Base-by-base conservation (phyloP, 2,888 invertebrate species). In the Sicus ferrugineus region DNA sequence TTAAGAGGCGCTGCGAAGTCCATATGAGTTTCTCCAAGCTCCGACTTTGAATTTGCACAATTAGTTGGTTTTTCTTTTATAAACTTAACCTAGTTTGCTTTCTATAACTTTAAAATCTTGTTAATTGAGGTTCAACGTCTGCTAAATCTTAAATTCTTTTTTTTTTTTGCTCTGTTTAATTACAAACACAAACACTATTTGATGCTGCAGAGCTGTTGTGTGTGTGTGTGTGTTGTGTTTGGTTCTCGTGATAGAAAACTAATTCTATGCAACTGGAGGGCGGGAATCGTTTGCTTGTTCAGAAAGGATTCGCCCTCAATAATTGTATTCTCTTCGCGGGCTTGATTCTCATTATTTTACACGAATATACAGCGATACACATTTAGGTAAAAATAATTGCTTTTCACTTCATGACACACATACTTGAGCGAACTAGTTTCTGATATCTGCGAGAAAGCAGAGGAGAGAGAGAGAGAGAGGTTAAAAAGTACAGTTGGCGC, bases 231-330 rank as follows among this genome's bases (percentile, higher is more conserved):
- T 66, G 48, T 54, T 68, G 2, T 67, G 59, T 71, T 61, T 72
- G 42, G 70, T 46, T 72, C 64, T 50, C 70, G 50, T 50, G 6
- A 50, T 65, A 21, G 28, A 68, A 66, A 70, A 71, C 67, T 71
- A 73, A 62, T 72, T 74, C 71, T 69, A 72, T 68, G 74, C 75
- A 76, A 74, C 72, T 76, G 75, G 75, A 81, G 81, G 81, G 81
- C 81, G 83, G 83, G 83, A 81, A 82, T 81, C 79, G 80, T 74
- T 81, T 81, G 70, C 73, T 71, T 19, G 34, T 58, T 59, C 58
- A 67, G 23, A 59, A 50, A 69, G 46, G 52, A 50, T 64, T 67
- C 48, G 38, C 61, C 62, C 68, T n/a, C n/a, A 48, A 58, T 63
- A 68, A 48, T 58, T 67, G 54, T 67, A 14, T 46, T 11, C 26